Evolutionary conservation across 2,797 vertebrate genomes (phyloP), one percentile per base, ranked within the genome.

Genomic region (Galagoides demidoff): DNA sequence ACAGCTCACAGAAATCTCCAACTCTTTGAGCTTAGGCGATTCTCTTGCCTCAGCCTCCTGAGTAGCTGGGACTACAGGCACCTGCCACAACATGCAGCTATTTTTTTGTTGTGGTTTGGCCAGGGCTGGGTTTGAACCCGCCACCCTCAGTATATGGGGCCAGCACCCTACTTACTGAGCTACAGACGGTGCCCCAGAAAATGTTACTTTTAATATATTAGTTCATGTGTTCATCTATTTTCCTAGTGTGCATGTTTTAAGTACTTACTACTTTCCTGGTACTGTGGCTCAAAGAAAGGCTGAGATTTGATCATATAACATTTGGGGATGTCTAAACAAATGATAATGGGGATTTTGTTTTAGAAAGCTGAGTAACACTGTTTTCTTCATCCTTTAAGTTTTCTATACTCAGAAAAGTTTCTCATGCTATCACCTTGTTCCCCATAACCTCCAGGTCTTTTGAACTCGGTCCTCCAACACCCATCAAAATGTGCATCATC

Each of bases 401-500:
- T 29, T 82, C 27, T n/a, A 1, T 1, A 3, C 23, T 66, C 10
- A 22, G 6, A 29, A 29, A 43, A 39, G n/a, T 70, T 43, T 31
- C 45, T 39, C 6, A 5, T 2, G 70, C 10, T 25, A 0, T 37
- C 5, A 16, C 10, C n/a, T n/a, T 49, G 23, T 31, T 49, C 22
- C 29, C 34, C 3, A 0, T 14, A 43, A 22, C 8, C 37, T 5
- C 16, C 8, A 14, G 10, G 1, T 7, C 23, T 64, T 70, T 37
- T 79, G 52, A 88, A 78, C 29, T 22, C 2, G 27, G 29, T 27
- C 10, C 3, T 43, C 63, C 31, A 57, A 13, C 23, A 8, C 10
- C 14, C 6, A 45, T 63, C 6, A 37, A 27, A 76, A 61, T 77
- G 7, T 74, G 23, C n/a, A 84, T 66, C n/a, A 55, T 86, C 7